These are phyloP conservation scores for Ennomos erosarius DNA, from an alignment of 2,888 invertebrate species.

Conservation along the genomic window DNA sequence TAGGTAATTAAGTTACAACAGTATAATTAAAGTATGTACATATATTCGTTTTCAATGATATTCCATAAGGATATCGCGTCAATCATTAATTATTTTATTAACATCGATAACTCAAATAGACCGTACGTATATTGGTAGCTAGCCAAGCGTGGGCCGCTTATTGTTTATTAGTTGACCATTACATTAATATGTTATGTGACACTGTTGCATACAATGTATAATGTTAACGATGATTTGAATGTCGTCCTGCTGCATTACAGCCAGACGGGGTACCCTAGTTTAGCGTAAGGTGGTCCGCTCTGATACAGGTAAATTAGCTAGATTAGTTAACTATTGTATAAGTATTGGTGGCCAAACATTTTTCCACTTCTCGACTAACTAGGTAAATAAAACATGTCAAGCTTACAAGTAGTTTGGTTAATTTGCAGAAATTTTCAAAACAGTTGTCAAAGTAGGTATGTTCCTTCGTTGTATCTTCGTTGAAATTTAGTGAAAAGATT, in stretches of 20 bases:
- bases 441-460: conserved; percentile 15
- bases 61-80: conserved; percentile 5
- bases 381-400: conserved; percentile 12
- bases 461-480: too few relatives aligned
- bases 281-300: too few relatives aligned
- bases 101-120: conserved; percentile 19
- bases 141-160: conserved; percentile 28
- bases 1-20: not conserved
- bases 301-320: too few relatives aligned
- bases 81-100: conserved; percentile 23
- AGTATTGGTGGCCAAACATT: too few relatives aligned
- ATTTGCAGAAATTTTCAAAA: conserved; percentile 6
- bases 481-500: conserved; percentile 4
- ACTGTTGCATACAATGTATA: conserved; percentile 30
- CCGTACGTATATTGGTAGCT: conserved; percentile 28
- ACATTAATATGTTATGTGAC: conserved; percentile 32
- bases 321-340: too few relatives aligned
- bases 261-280: too few relatives aligned
- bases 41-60: conserved; percentile 10
- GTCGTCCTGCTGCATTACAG: not conserved
- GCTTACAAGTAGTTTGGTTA: conserved; percentile 15
- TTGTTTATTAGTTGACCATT: conserved; percentile 37
- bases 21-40: not conserved
- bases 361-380: conserved; percentile 1
- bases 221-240: conserved; percentile 33